phyloP scores from a whole-genome alignment of 2,113 vertebrate genomes.

The Hiodon tergisus region DNA sequence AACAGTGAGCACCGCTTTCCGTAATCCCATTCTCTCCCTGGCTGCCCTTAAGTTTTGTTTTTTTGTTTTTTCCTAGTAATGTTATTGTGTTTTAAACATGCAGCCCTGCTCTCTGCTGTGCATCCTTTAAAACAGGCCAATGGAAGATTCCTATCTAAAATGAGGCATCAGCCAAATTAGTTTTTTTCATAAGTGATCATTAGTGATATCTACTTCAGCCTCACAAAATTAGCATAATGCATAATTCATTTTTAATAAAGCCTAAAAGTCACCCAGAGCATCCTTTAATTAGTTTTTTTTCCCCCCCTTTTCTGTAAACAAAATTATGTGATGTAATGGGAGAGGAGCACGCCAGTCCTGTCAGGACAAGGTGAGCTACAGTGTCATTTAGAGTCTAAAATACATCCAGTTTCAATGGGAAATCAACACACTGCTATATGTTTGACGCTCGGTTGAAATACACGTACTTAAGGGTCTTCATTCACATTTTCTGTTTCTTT shows the following conservation, averaged over 20 bases:
- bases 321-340: neutral
- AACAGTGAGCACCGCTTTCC: neutral
- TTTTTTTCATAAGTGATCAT: constrained; percentile 11
- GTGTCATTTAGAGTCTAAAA: too few species aligned
- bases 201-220: constrained; percentile 17
- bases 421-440: too few species aligned
- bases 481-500: too few species aligned
- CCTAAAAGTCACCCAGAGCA: constrained; percentile 17
- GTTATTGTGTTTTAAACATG: neutral
- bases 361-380: too few species aligned
- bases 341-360: too few species aligned
- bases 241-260: constrained; percentile 24
- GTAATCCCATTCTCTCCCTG: constrained; percentile 18
- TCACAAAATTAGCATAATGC: constrained; percentile 12
- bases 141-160: constrained; percentile 17
- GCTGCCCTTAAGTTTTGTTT: neutral
- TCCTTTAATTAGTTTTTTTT: neutral
- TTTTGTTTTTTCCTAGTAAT: neutral
- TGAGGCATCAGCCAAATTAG: constrained; percentile 1
- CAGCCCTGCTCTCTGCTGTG: neutral
- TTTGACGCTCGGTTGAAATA: too few species aligned
- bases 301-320: neutral
- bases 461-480: too few species aligned
- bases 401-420: too few species aligned
- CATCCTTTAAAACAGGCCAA: constrained; percentile 5